Evolutionary conservation across 1,140 invertebrate species (phyloP).

Genomic region (Neuroterus valhalla): DNA sequence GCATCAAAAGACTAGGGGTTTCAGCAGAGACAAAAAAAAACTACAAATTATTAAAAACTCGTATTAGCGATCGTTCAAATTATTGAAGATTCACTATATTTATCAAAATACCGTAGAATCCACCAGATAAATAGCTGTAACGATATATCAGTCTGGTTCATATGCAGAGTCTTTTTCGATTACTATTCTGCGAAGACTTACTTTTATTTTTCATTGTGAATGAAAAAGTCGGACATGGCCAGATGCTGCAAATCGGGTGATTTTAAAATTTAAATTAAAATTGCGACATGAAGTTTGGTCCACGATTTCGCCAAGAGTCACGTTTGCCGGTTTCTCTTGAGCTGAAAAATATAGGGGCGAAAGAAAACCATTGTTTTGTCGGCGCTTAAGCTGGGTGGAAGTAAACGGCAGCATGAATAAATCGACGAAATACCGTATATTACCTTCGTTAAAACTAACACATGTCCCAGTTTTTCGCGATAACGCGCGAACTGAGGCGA

Average conservation of each 20-base stretch:
- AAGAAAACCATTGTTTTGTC: conserved; percentile 28
- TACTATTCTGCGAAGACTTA: too few species aligned
- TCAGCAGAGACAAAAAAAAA: too few species aligned
- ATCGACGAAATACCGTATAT: conserved; percentile 29
- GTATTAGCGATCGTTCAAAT: too few species aligned
- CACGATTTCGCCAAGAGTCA: conserved; percentile 2
- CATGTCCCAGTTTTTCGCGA: conserved; percentile 20
- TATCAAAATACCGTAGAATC: too few species aligned
- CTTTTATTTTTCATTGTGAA: neutral
- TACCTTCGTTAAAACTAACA: conserved; percentile 30
- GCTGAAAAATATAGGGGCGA: conserved; percentile 22
- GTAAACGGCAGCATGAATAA: conserved; percentile 23
- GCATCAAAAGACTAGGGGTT: too few species aligned
- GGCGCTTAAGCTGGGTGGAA: conserved; percentile 23
- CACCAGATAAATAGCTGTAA: too few species aligned
- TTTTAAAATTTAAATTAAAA: conserved; percentile 30
- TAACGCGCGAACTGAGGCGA: conserved; percentile 23
- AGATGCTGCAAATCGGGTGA: conserved; percentile 2
- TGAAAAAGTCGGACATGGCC: neutral
- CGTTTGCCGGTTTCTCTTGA: conserved; percentile 21
- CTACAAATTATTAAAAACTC: too few species aligned
- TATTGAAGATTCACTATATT: too few species aligned
- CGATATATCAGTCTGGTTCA: too few species aligned
- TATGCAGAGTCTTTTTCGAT: too few species aligned
- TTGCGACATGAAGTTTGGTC: conserved; percentile 17